Conservation (phyloP, 2,113 vertebrate species). For the Eulemur rufifrons region DNA sequence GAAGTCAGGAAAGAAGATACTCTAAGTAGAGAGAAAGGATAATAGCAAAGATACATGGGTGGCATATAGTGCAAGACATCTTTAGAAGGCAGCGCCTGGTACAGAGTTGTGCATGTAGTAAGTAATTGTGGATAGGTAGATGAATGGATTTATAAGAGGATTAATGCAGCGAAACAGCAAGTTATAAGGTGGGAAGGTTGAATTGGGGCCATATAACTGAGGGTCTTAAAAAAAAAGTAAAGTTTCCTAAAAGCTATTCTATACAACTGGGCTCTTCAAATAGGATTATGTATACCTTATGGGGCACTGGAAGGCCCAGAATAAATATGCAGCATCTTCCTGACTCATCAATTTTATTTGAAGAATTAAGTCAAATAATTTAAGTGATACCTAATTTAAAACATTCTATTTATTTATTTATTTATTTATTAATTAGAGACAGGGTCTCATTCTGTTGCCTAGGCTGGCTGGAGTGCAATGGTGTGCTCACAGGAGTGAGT, state of each 20-base stretch:
- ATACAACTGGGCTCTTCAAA: not conserved
- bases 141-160: not conserved
- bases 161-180: not conserved
- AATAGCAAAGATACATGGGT: not conserved
- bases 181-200: not conserved
- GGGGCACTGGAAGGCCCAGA: not conserved
- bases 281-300: not conserved
- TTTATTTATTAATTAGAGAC: no score
- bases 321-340: not conserved
- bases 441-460: no score
- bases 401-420: not conserved
- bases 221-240: not conserved
- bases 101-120: not conserved
- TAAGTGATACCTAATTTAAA: not conserved
- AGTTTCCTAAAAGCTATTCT: not conserved
- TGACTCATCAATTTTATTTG: conserved; percentile 7
- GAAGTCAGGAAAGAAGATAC: not conserved
- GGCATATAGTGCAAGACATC: not conserved
- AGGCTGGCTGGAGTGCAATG: no score
- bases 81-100: not conserved
- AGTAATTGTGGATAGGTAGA: not conserved
- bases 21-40: not conserved
- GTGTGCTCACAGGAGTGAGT: no score
- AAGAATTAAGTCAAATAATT: not conserved
- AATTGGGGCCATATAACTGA: not conserved